Conservation (phyloP, 2,113 vertebrate species). For the Narcine bancroftii region DNA sequence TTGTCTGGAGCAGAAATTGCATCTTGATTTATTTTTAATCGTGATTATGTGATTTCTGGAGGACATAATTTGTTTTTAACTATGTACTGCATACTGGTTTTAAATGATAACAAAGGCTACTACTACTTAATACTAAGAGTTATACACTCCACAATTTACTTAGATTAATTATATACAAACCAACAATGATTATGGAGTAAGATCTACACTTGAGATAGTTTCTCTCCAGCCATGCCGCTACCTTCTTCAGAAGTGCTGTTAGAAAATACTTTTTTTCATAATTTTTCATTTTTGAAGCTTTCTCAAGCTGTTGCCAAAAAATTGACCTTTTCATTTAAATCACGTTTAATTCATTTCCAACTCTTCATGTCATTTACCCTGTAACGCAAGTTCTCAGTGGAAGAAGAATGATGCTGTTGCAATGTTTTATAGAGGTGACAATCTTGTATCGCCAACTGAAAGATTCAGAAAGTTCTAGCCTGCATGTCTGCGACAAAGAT, state of each 20-base stretch:
- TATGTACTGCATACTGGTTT: too few relatives aligned
- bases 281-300: conserved; percentile 14
- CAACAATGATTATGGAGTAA: background rate
- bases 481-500: background rate
- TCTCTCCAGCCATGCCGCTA: background rate
- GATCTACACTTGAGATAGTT: background rate
- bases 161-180: background rate
- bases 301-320: background rate
- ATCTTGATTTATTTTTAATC: too few relatives aligned
- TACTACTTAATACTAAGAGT: too few relatives aligned
- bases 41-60: too few relatives aligned
- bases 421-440: background rate
- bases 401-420: background rate
- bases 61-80: too few relatives aligned
- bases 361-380: background rate
- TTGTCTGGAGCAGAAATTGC: too few relatives aligned
- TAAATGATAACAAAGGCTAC: too few relatives aligned
- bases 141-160: background rate
- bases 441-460: background rate
- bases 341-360: background rate
- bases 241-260: background rate
- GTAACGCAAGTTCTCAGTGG: background rate
- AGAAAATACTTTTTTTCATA: background rate
- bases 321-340: conserved; percentile 27
- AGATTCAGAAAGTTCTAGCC: background rate